Base-by-base conservation (phyloP, 2,113 vertebrate genomes). In the Cricetomys ansorgei region DNA sequence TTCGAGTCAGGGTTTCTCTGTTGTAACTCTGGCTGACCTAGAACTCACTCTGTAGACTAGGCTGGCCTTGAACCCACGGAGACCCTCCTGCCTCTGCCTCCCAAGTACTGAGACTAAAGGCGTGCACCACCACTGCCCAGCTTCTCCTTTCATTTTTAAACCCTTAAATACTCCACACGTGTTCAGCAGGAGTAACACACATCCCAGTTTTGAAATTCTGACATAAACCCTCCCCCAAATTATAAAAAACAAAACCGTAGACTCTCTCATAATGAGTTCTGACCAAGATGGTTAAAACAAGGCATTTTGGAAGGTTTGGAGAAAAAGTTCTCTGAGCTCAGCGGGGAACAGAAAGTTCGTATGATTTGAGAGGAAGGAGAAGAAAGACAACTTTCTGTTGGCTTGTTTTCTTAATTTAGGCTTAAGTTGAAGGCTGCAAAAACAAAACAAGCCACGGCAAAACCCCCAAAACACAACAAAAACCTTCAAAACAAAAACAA, bases 271-370 rank as follows among this genome's bases (percentile, higher is more conserved):
- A n/a, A 62, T 88, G 43, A 89, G 37, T 67, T 75, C 21, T 85
- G 83, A 57, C 67, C 34, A 50, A 50, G 95, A 62, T 62, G 55
- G 57, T 81, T 43, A 76, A 53, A 77, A 37, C 23, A 73, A 70
- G 67, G 50, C 65, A 6, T 25, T 4, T 7, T 91, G 89, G 65
- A 72, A 16, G 34, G 84, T 88, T 86, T 83, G 59, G 37, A 77
- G 59, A 79, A 29, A 65, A 50, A 40, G 25, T 65, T 40, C 21
- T n/a, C 43, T 62, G 62, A 29, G 34, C 45, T 53, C 34, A 29
- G 45, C 53, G 81, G 85, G 69, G 59, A 94, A 75, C 23, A 11
- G 65, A 94, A 96, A 64, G 95, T 94, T 97, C 88, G 95, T 70
- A 34, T 80, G 92, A 96, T 87, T 67, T 70, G 79, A 92, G 86